Evolutionary conservation across 2,888 invertebrate genomes (phyloP), one percentile per base, ranked within the genome.

Genomic region (Lagria hirta): DNA sequence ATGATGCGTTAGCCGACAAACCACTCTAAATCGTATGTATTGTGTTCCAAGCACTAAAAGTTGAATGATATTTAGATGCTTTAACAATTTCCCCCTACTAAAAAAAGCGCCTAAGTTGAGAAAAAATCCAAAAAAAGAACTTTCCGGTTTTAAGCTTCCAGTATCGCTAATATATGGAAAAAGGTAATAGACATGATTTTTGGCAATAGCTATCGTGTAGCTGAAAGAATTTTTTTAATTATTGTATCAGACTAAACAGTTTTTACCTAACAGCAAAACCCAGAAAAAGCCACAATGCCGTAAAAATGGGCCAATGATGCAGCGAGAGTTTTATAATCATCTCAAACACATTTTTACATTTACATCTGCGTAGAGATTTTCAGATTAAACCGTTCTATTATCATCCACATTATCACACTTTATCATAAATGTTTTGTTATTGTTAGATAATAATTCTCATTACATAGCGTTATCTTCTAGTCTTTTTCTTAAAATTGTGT

Each of bases 111-210:
- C 81, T 32, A 85, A 73, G 62, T 86, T 88, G 17, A 89, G 73
- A 22, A 85, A 72, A 65, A 86, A 84, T 0, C 84, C 83, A 69
- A 89, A 90, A 45, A 88, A 78, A 66, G 88, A 88, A 66, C 85
- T 86, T 64, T 88, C 88, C 3, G 88, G 87, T 1, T 83, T 75
- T 56, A 79, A 76, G 1, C 86, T 79, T 1, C 86, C 88, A 4
- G 84, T 82, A 63, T 84, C 84, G 51, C 86, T 86, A 49, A 88
- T 86, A 60, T 86, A 87, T 1, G 87, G 86, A 53, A 86, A 82
- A 26, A 80, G 73, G 23, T 82, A 79, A 17, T 79, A 79, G 21
- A 85, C 83, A 70, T 86, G 83, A 23, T 79, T 78, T 54, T 79
- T 72, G 18, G 75, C 55, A 1, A 84, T 81, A 1, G 86, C 81